Evolutionary conservation across 2,113 vertebrate species (phyloP).

Genomic region (Athene cunicularia): DNA sequence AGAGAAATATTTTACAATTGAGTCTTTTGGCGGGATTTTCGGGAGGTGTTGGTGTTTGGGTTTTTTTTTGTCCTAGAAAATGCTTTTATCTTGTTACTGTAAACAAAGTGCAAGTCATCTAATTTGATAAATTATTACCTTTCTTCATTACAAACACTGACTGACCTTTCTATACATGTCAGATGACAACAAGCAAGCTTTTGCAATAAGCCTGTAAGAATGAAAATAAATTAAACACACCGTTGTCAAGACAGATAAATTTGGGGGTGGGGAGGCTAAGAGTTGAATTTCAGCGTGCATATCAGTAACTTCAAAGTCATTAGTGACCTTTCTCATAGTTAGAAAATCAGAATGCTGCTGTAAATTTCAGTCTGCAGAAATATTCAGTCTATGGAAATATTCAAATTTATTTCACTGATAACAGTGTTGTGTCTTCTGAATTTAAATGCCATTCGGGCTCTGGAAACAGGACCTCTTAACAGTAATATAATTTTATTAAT

Average conservation of each 20-base stretch:
- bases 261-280: background rate
- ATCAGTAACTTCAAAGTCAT: background rate
- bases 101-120: background rate
- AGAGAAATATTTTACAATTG: background rate
- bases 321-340: background rate
- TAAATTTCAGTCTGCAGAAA: background rate
- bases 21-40: background rate
- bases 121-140: background rate
- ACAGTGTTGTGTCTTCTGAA: background rate
- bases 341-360: background rate
- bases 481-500: conserved; percentile 3
- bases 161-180: background rate
- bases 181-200: background rate
- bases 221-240: background rate
- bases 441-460: background rate
- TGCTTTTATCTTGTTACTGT: background rate
- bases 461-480: background rate
- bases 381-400: background rate
- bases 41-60: fast-evolving
- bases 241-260: background rate
- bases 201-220: background rate
- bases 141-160: background rate
- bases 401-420: background rate
- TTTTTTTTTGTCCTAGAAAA: background rate
- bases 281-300: background rate